phyloP scores from a whole-genome alignment of 2,113 vertebrate genomes.

The Phaethon lepturus region DNA sequence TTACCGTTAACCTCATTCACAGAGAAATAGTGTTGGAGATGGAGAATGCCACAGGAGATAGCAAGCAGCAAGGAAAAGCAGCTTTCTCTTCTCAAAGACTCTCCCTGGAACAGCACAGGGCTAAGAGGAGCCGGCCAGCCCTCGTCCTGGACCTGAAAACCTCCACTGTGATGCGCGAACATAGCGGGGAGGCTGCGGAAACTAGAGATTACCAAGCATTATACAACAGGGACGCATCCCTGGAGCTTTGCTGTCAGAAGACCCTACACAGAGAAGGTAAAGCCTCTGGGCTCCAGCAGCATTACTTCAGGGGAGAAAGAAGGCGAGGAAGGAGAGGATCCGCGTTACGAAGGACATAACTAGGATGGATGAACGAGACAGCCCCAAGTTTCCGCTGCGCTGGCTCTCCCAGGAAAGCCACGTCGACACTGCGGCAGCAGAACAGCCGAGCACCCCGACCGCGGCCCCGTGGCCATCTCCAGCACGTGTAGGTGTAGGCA shows the following conservation, averaged over 20 bases:
- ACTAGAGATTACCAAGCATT: neutral
- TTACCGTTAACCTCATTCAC: neutral
- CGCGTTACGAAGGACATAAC: neutral
- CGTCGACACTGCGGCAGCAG: no score
- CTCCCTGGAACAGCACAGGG: neutral
- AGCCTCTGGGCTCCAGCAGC: neutral
- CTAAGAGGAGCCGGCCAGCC: neutral
- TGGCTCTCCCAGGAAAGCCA: neutral
- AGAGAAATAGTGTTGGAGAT: neutral
- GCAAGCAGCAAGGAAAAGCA: neutral
- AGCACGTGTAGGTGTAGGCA: neutral
- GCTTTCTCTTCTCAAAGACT: neutral
- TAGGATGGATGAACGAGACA: neutral
- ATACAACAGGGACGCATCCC: neutral
- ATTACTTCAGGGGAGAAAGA: neutral
- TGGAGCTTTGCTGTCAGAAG: neutral
- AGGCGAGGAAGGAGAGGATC: no score
- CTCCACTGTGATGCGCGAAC: neutral
- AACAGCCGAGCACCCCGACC: neutral
- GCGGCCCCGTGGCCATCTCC: rapidly evolving
- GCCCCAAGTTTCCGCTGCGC: rapidly evolving
- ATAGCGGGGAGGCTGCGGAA: neutral
- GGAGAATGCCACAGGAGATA: neutral
- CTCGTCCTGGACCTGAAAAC: rapidly evolving
- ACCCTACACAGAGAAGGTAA: neutral